phyloP scores from a whole-genome alignment of 2,113 vertebrate species.

The Erinaceus europaeus region DNA sequence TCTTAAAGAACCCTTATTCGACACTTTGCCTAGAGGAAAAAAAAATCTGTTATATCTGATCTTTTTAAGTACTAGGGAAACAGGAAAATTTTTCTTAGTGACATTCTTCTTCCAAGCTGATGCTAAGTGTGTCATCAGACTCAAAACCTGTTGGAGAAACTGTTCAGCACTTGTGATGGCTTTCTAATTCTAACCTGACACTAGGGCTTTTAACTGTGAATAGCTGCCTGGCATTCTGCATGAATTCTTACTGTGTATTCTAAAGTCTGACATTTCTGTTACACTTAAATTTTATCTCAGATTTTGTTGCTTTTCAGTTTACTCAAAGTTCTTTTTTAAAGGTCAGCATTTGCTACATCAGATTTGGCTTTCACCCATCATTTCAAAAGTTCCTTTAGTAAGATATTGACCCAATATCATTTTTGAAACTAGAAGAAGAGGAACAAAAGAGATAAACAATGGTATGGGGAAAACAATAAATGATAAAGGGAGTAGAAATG shows the following conservation, averaged over 20 bases:
- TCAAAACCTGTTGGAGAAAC: constrained; percentile 39
- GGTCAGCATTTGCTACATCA: not conserved
- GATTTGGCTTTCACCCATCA: constrained; percentile 22
- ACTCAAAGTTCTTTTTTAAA: constrained; percentile 27
- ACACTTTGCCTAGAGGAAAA: constrained; percentile 1
- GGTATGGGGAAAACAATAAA: not conserved
- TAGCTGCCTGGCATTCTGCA: constrained; percentile 23
- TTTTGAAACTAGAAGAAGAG: constrained; percentile 4
- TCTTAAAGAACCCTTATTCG: constrained; percentile 17
- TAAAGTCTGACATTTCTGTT: constrained; percentile 62
- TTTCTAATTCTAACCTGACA: constrained; percentile 60
- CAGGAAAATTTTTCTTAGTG: constrained; percentile 33
- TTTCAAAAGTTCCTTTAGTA: constrained; percentile 32
- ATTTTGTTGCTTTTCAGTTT: constrained; percentile 61
- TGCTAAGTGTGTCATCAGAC: constrained; percentile 15
- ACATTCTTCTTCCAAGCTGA: constrained; percentile 29
- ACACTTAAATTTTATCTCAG: constrained; percentile 35
- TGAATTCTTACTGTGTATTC: constrained; percentile 45
- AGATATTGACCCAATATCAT: not conserved
- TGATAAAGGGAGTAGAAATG: not conserved
- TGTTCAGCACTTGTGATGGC: not conserved
- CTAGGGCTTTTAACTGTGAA: constrained; percentile 46
- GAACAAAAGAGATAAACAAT: not conserved
- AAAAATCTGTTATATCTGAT: constrained; percentile 21
- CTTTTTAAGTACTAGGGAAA: constrained; percentile 46